Evolutionary conservation across 2,888 invertebrate species (phyloP), one percentile per base, ranked within the genome.

Genomic region (Bembecia ichneumoniformis): DNA sequence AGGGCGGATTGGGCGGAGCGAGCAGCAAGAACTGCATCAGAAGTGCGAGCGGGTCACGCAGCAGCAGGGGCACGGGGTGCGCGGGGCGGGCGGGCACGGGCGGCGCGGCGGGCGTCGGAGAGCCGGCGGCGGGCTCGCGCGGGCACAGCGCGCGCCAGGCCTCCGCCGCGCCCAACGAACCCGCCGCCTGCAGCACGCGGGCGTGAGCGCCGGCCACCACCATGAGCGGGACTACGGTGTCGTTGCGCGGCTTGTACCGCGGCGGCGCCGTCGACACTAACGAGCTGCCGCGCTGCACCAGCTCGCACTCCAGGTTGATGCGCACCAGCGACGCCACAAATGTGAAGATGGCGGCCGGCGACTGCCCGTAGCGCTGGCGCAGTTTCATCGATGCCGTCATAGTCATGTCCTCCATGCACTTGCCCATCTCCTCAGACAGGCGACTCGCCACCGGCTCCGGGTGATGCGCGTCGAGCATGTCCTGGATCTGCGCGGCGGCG

Each of bases 361-460:
- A 87, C 4, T 76, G 77, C 5, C 84, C 84, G 46, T 89, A 83
- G 7, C 92, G 92, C 62, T 92, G 92, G 68, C 92, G 92, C 65
- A 92, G 93, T 68, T 94, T 94, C 54, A 93, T 89, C 70, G 94
- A 93, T 3, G 97, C 96, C 58, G 93, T 93, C 66, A 93, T 93
- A 4, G 96, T 95, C 92, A 98, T 95, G 78, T 96, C 96, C 69
- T 96, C 96, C 96, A 97, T 97, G 20, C 95, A 93, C 68, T 95
- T 95, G 44, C 94, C 94, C 90, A 97, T 94, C 48, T 96, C 96
- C 71, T 96, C 94, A 1, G 94, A 92, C 55, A 97, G 88, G 63
- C 91, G 92, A 47, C 93, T 92, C 11, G 91, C 88, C 69, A 92
- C 92, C 53, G 91, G 91, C 55, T 91, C 89, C 61, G 89, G 89